A percentile compares a stretch with the other conserved stretches of the same genome.
Conservation (phyloP, 2,113 vertebrate genomes). For the Synchiropus splendidus region DNA sequence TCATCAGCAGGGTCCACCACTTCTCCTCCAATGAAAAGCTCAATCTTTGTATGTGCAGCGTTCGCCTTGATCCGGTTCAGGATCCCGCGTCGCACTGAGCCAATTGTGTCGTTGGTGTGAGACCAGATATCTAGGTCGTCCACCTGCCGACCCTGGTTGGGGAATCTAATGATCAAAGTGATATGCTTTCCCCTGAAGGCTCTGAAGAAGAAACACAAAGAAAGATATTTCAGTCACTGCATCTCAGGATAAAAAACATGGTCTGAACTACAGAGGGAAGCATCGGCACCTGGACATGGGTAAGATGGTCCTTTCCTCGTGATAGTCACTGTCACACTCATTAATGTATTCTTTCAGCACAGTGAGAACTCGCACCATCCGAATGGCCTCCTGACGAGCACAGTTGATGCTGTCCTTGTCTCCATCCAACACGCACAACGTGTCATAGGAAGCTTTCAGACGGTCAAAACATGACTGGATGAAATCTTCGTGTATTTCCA, state of each 20-base stretch:
- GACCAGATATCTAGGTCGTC: slow-evolving; percentile 98
- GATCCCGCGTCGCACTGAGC: slow-evolving; percentile 91
- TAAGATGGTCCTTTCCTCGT: slow-evolving; percentile 95
- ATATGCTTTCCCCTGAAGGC: slow-evolving; percentile 97
- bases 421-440: slow-evolving; percentile 92
- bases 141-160: slow-evolving; percentile 96
- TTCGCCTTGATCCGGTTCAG: slow-evolving; percentile 96
- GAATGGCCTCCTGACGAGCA: slow-evolving; percentile 93
- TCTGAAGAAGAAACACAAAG: slow-evolving; percentile 61
- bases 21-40: slow-evolving; percentile 93
- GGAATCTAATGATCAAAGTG: slow-evolving; percentile 92
- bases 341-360: slow-evolving; percentile 97
- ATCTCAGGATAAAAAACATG: not conserved
- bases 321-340: slow-evolving; percentile 98
- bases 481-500: slow-evolving; percentile 98
- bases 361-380: slow-evolving; percentile 96
- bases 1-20: slow-evolving; percentile 97
- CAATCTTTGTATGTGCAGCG: slow-evolving; percentile 93
- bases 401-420: slow-evolving; percentile 99
- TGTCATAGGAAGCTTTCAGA: slow-evolving; percentile 96
- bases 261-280: not conserved
- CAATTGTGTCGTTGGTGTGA: slow-evolving; percentile 98
- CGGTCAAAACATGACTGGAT: slow-evolving; percentile 99
- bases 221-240: not conserved
- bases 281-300: slow-evolving; percentile 90